Percentiles rank a stretch among this genome's conserved stretches.
Conservation (phyloP, 2,113 vertebrate genomes). For the Hippolais icterina region DNA sequence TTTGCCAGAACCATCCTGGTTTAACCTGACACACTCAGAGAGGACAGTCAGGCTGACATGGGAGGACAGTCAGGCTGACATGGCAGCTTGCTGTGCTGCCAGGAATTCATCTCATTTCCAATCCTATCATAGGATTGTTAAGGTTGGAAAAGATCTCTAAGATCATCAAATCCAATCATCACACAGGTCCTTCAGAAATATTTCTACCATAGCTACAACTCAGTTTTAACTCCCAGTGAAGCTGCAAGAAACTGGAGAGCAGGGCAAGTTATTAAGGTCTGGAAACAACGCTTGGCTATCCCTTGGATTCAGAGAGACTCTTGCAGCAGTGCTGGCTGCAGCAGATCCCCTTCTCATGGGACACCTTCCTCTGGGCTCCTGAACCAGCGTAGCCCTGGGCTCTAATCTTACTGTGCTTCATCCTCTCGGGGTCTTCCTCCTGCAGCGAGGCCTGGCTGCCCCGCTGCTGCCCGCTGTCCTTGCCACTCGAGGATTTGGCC, state of each 20-base stretch:
- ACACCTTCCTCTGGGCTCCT: not conserved
- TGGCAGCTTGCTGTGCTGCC: accelerated
- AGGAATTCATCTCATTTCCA: not conserved
- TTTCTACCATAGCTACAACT: not conserved
- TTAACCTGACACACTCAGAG: not conserved
- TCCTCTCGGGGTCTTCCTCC: conserved; percentile 91
- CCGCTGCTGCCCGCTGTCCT: conserved; percentile 69
- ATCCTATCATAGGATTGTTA: not conserved
- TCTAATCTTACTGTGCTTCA: conserved; percentile 93
- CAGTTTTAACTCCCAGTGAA: not conserved
- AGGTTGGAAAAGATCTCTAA: not conserved
- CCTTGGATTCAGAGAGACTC: not conserved
- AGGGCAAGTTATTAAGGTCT: not conserved
- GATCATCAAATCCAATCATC: not conserved
- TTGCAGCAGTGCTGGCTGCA: accelerated
- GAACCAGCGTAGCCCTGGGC: not conserved
- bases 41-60: accelerated
- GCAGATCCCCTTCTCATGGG: accelerated
- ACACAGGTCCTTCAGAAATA: not conserved
- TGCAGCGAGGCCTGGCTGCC: conserved; percentile 70
- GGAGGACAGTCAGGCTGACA: not conserved
- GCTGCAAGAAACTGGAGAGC: not conserved
- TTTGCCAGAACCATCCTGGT: not conserved
- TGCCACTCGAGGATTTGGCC: conserved; percentile 58
- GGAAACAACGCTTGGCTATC: not conserved